Conservation (phyloP, 1,140 invertebrate genomes). For the Venustaconcha ellipsiformis region DNA sequence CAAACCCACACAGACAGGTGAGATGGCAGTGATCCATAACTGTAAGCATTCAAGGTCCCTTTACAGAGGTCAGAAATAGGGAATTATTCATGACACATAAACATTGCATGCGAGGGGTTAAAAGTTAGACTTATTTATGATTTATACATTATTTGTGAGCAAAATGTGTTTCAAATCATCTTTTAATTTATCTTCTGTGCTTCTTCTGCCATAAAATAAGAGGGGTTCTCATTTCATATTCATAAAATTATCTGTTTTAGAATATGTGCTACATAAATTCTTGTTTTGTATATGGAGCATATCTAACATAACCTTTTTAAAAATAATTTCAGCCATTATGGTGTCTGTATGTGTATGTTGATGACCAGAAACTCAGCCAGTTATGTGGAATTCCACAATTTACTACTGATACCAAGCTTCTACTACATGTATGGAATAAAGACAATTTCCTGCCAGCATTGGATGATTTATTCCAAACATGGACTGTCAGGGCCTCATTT, state of each 20-base stretch:
- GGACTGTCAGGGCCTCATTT: slow-evolving; percentile 25
- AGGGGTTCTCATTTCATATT: not conserved
- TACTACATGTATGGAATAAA: slow-evolving; percentile 35
- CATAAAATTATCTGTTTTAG: not conserved
- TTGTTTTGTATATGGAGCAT: not conserved
- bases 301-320: too few species aligned
- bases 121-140: too few species aligned
- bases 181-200: not conserved
- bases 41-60: too few species aligned
- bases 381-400: slow-evolving; percentile 36
- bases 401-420: slow-evolving; percentile 8
- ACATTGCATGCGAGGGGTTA: too few species aligned
- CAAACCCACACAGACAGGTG: too few species aligned
- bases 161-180: too few species aligned
- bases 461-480: slow-evolving; percentile 17
- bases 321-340: slow-evolving; percentile 13
- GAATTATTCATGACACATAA: too few species aligned
- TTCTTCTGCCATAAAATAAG: not conserved
- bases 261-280: not conserved
- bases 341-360: slow-evolving; percentile 26
- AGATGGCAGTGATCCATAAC: too few species aligned
- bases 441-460: slow-evolving; percentile 27
- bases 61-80: too few species aligned
- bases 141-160: too few species aligned
- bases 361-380: slow-evolving; percentile 6